Percentiles rank a stretch among this genome's conserved stretches.
Evolutionary conservation across 2,797 vertebrate genomes (phyloP).

Genomic region (Pangasius larnaudii): DNA sequence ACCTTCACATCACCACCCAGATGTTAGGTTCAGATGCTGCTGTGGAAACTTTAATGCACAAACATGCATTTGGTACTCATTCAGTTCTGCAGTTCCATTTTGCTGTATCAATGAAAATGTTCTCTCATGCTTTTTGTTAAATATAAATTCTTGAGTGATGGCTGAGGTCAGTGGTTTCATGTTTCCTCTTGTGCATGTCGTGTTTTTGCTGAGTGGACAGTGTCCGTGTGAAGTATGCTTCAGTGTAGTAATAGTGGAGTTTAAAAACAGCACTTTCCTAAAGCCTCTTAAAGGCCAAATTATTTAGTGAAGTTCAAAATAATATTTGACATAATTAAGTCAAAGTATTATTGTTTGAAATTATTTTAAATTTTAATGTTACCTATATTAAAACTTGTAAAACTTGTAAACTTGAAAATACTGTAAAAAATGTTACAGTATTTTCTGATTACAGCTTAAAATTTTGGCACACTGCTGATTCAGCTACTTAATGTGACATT

Average conservation of each 20-base stretch:
- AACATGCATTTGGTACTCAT: not conserved
- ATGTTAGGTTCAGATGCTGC: not conserved
- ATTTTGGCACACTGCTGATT: not conserved
- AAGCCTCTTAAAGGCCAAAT: not conserved
- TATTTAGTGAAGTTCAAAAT: not conserved
- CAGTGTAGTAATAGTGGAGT: not conserved
- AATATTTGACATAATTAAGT: not conserved
- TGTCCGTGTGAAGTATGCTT: conserved; percentile 2
- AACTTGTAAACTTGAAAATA: too few species aligned
- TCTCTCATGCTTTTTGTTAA: not conserved
- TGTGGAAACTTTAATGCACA: not conserved
- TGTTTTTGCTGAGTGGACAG: conserved; percentile 27
- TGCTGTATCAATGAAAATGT: not conserved
- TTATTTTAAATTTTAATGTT: not conserved
- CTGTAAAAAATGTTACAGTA: not conserved
- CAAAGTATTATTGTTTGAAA: not conserved
- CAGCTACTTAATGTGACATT: not conserved
- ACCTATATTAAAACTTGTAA: not conserved
- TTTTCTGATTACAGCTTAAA: not conserved
- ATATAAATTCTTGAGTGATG: not conserved
- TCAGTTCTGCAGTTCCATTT: not conserved
- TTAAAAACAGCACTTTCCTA: not conserved
- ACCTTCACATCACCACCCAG: not conserved
- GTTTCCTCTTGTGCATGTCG: not conserved
- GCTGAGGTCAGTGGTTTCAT: conserved; percentile 9